phyloP scores from a whole-genome alignment of 2,888 invertebrate genomes.

The Leptinotarsa haldemani region DNA sequence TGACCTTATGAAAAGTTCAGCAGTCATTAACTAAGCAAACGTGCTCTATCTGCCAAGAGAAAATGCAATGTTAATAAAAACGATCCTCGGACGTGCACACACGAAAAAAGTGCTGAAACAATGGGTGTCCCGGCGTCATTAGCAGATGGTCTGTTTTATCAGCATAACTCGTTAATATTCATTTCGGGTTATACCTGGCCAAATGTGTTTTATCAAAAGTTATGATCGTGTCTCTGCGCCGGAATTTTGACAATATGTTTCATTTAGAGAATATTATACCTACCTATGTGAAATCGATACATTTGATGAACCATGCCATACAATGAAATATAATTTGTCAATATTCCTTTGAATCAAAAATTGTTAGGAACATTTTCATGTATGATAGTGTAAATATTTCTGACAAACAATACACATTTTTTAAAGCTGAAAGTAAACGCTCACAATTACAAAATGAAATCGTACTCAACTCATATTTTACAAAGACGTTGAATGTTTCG shows the following conservation, averaged over 20 bases:
- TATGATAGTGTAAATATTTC: too few relatives aligned
- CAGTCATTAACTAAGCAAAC: conserved; percentile 16
- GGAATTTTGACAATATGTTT: conserved; percentile 3
- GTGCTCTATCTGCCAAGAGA: conserved; percentile 20
- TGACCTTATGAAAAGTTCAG: conserved; percentile 4
- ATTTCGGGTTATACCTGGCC: conserved; percentile 7
- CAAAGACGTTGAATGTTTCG: too few relatives aligned
- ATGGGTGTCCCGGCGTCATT: conserved; percentile 6
- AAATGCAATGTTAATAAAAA: conserved; percentile 19
- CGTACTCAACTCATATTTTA: too few relatives aligned
- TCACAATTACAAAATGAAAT: too few relatives aligned
- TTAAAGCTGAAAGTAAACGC: too few relatives aligned
- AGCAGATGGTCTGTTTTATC: conserved; percentile 19
- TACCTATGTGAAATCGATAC: background rate
- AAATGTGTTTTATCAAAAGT: conserved; percentile 14
- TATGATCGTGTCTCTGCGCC: conserved; percentile 7
- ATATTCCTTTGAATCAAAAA: too few relatives aligned
- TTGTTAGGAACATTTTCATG: too few relatives aligned
- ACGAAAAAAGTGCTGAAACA: conserved; percentile 18
- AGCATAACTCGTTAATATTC: conserved; percentile 15
- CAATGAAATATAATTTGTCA: background rate
- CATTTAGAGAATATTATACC: conserved; percentile 1
- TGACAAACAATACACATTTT: too few relatives aligned
- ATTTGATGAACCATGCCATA: background rate
- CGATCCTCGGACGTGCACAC: conserved; percentile 17